phyloP scores from a whole-genome alignment of 2,113 vertebrate species.

The Stomatorhinus ivindoensis region DNA sequence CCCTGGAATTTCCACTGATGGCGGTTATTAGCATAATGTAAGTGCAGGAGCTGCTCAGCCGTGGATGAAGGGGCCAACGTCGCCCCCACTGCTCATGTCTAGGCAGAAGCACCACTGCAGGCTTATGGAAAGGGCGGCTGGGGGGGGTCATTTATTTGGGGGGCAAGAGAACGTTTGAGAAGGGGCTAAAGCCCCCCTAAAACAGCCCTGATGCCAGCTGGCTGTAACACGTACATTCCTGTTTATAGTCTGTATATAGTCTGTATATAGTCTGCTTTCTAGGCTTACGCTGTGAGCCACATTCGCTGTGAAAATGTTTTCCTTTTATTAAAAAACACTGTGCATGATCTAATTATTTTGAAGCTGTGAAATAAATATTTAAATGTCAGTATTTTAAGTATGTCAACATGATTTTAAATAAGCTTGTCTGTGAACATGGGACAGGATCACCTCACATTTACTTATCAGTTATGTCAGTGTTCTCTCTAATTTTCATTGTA shows the following conservation, averaged over 20 bases:
- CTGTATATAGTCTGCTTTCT: not conserved
- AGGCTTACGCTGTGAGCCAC: not conserved
- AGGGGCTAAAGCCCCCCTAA: not conserved
- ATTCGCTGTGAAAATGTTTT: not conserved
- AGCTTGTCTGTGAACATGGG: not conserved
- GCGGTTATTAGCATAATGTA: not conserved
- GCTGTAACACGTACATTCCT: not conserved
- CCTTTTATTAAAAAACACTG: not conserved
- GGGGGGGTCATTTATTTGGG: not conserved
- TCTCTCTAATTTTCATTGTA: not conserved
- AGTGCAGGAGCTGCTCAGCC: not conserved
- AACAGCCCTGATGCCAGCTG: not conserved
- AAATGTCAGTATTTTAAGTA: not conserved
- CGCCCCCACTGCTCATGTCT: not conserved
- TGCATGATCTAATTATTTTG: not conserved
- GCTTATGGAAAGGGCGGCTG: not conserved
- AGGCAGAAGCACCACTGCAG: not conserved
- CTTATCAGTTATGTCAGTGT: not conserved
- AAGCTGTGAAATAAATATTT: not conserved
- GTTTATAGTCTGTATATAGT: not conserved
- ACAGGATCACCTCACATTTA: not conserved
- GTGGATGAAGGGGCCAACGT: not conserved
- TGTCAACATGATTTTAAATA: not conserved
- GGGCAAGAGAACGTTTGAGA: not conserved
- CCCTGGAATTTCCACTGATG: not conserved